phyloP scores from a whole-genome alignment of 2,888 invertebrate species.

The Tetragonisca angustula region DNA sequence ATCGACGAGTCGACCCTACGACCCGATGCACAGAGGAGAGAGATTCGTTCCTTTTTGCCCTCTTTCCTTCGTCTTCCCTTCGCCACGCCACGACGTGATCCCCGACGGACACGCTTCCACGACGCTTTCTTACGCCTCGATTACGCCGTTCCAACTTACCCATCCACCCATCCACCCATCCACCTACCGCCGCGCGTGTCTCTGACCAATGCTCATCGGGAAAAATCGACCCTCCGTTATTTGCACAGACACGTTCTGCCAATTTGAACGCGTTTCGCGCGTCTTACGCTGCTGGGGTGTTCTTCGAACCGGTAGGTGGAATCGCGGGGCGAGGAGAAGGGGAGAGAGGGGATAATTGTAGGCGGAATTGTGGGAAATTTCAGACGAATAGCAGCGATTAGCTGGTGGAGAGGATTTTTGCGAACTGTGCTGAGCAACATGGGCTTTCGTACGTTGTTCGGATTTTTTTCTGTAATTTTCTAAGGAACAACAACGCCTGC shows the following conservation, averaged over 20 bases:
- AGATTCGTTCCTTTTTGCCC: constrained; percentile 67
- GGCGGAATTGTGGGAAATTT: not conserved
- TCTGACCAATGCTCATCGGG: constrained; percentile 36
- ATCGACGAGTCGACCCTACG: constrained; percentile 78
- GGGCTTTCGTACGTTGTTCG: too few relatives aligned
- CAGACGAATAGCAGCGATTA: not conserved
- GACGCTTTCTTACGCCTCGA: constrained; percentile 43
- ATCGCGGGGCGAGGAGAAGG: too few relatives aligned
- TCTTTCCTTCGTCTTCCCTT: constrained; percentile 63
- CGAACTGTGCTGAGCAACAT: not conserved
- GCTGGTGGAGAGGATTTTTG: not conserved
- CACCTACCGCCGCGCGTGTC: constrained; percentile 39
- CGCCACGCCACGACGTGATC: constrained; percentile 31
- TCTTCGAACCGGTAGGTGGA: not conserved
- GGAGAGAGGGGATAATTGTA: not conserved
- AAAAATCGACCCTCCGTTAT: constrained; percentile 53
- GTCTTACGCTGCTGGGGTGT: not conserved
- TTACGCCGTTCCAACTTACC: constrained; percentile 35
- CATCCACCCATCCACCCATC: too few relatives aligned
- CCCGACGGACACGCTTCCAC: constrained; percentile 50
- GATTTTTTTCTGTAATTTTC: too few relatives aligned
- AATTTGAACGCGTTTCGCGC: constrained; percentile 27
- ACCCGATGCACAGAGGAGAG: constrained; percentile 77
- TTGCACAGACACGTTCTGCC: constrained; percentile 42
- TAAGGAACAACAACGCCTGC: too few relatives aligned